A percentile compares a stretch with the other conserved stretches of the same genome.
Evolutionary conservation across 2,888 invertebrate genomes (phyloP).

Genomic region (Oligia latruncula): DNA sequence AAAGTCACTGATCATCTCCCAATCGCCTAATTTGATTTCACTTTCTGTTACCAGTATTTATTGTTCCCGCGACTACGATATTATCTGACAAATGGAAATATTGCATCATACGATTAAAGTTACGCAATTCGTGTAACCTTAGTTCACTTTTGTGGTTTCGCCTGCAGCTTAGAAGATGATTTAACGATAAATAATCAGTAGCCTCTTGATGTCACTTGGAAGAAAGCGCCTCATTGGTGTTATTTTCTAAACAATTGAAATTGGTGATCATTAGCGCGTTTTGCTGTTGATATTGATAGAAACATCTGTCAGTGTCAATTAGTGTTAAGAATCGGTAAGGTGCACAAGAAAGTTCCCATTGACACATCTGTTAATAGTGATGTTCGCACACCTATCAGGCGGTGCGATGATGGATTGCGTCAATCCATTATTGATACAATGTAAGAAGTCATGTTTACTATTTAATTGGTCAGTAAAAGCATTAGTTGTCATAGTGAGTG

Average conservation of each 20-base stretch:
- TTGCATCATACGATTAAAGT: conserved; percentile 80
- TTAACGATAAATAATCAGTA: conserved; percentile 59
- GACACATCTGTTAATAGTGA: conserved; percentile 47
- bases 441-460: conserved; percentile 16
- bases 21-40: conserved; percentile 86
- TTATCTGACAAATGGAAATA: conserved; percentile 86
- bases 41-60: conserved; percentile 83
- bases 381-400: conserved; percentile 42
- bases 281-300: conserved; percentile 55
- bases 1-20: conserved; percentile 80
- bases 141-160: conserved; percentile 63
- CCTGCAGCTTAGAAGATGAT: conserved; percentile 58
- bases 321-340: conserved; percentile 59
- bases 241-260: conserved; percentile 62
- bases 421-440: conserved; percentile 34
- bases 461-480: conserved; percentile 27
- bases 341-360: conserved; percentile 58
- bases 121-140: conserved; percentile 80
- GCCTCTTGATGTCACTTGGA: conserved; percentile 55
- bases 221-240: conserved; percentile 52
- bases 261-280: conserved; percentile 54
- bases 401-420: conserved; percentile 53
- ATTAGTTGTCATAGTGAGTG: conserved; percentile 10
- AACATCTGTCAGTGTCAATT: conserved; percentile 66
- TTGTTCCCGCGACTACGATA: conserved; percentile 80